Evolutionary conservation across 2,888 invertebrate species (phyloP).

Genomic region (Synergus laeviventris): DNA sequence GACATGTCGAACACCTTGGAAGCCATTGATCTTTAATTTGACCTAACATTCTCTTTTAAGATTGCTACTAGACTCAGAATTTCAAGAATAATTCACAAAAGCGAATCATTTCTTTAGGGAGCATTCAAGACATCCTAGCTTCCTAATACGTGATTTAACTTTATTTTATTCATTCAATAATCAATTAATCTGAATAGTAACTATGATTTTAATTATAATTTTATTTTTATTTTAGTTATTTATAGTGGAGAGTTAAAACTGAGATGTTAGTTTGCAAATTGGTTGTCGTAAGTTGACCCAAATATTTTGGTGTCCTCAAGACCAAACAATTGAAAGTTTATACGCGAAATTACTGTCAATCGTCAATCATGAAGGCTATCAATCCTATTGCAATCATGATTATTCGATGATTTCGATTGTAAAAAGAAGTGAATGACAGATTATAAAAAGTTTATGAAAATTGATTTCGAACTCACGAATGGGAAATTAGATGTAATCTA

Average conservation of each 20-base stretch:
- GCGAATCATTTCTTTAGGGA: not conserved
- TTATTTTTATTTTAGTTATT: not conserved
- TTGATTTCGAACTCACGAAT: conserved; percentile 16
- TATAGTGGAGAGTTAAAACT: conserved; percentile 15
- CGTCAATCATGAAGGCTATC: conserved; percentile 35
- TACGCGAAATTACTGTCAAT: conserved; percentile 23
- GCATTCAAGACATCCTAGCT: not conserved
- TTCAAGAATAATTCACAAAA: not conserved
- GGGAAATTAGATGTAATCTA: conserved; percentile 47
- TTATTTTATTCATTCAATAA: not conserved
- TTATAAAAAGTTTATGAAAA: conserved; percentile 3
- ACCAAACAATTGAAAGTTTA: conserved; percentile 40
- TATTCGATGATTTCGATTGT: conserved; percentile 21
- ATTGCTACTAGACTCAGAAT: not conserved
- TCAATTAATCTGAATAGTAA: not conserved
- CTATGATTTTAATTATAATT: not conserved
- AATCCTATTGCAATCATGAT: conserved; percentile 27
- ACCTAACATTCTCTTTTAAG: conserved; percentile 14
- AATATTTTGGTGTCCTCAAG: conserved; percentile 36
- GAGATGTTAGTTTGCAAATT: conserved; percentile 17
- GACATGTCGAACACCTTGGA: conserved; percentile 5
- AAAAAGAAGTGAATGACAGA: conserved; percentile 1
- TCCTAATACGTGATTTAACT: not conserved
- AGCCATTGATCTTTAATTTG: conserved; percentile 34
- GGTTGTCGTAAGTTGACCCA: conserved; percentile 19